These are phyloP conservation scores for Palaemon carinicauda DNA, from an alignment of 1,140 invertebrate species.

Conservation along the genomic window DNA sequence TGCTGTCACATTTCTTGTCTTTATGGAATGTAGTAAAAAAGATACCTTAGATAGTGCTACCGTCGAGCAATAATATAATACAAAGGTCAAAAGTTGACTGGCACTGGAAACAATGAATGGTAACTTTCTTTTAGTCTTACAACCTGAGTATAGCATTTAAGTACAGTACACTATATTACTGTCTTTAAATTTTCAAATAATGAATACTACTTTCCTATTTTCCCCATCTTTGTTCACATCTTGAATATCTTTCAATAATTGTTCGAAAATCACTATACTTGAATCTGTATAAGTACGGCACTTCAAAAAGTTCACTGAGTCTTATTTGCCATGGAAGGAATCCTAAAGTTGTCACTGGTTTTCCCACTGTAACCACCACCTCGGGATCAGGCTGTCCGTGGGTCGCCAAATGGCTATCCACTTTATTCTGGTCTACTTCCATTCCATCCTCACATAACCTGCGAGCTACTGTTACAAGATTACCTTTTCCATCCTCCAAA, in stretches of 20 bases:
- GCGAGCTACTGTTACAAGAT: not conserved
- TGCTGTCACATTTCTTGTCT: no score
- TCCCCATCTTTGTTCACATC: constrained; percentile 35
- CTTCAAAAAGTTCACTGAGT: constrained; percentile 12
- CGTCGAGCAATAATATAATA: no score
- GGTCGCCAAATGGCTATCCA: not conserved
- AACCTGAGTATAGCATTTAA: no score
- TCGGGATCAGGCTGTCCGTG: constrained; percentile 32
- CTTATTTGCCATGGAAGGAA: constrained; percentile 36
- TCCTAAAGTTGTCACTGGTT: constrained; percentile 5
- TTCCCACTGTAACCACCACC: constrained; percentile 15
- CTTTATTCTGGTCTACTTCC: not conserved
- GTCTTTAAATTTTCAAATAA: no score
- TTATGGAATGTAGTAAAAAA: no score
- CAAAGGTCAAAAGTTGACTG: no score
- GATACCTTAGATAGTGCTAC: no score
- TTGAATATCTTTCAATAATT: constrained; percentile 18
- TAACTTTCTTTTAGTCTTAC: no score
- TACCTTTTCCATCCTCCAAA: not conserved
- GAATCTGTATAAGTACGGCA: constrained; percentile 2
- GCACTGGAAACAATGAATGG: no score
- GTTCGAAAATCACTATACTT: constrained; percentile 13
- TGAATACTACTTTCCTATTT: not conserved
- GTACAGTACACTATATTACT: no score
- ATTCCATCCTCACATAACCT: not conserved